Base-by-base conservation (phyloP, 2,888 invertebrate genomes). In the Polylopha cassiicola region DNA sequence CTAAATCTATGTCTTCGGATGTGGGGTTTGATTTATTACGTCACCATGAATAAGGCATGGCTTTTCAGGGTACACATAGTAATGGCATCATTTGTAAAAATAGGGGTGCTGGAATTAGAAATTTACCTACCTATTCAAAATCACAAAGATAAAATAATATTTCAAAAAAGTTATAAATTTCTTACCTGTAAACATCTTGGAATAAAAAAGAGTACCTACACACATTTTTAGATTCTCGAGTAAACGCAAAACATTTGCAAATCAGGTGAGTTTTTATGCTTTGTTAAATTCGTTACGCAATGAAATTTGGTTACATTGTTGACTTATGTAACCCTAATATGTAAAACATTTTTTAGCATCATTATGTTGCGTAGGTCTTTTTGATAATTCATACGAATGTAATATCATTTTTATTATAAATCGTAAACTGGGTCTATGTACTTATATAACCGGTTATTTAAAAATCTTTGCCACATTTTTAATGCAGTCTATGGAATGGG, bases 31-130 rank as follows among this genome's bases (percentile, higher is more conserved):
- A 73, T 74, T 73, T 73, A 73, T 74, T 61, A 67, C 62, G 49
- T 43, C 43, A 48, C 50, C 58, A 70, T 74, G 73, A 74, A 73
- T 73, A 73, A 74, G 61, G 65, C 69, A 74, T 74, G 51, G 56
- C 55, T 55, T 62, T 56, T 57, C 61, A 58, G 64, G 58, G 58
- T 61, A 65, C 65, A 61, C 61, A 61, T 67, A 69, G 65, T 60
- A 30, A 30, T 22, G 47, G 56, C 44, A 53, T 51, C 52, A 54
- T 53, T 56, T 64, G 60, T 69, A 62, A 62, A 66, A 58, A 52
- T 44, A 39, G n/a, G n/a, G n/a, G n/a, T n/a, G n/a, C n/a, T n/a
- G n/a, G n/a, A n/a, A n/a, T n/a, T n/a, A n/a, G n/a, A n/a, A n/a
- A n/a, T n/a, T n/a, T n/a, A n/a, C n/a, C n/a, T n/a, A n/a, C n/a